Evolutionary conservation across 2,888 invertebrate genomes (phyloP).

Genomic region (Dysmachus trigonus): DNA sequence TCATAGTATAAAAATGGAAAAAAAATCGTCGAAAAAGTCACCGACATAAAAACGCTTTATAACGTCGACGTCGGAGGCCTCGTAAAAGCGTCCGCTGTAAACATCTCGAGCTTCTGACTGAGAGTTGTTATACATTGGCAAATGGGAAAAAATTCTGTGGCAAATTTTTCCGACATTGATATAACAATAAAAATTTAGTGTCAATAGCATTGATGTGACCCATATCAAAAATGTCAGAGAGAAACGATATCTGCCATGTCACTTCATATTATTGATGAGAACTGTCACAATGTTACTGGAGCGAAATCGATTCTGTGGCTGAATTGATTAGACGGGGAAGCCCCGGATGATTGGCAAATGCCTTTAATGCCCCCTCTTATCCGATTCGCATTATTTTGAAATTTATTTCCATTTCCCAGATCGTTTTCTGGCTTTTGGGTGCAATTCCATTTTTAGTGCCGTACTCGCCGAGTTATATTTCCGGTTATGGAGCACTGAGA

Average conservation of each 20-base stretch:
- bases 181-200: slow-evolving; percentile 44
- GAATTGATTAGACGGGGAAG: slow-evolving; percentile 34
- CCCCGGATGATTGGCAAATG: slow-evolving; percentile 24
- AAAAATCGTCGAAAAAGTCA: slow-evolving; percentile 26
- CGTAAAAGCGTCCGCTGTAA: slow-evolving; percentile 30
- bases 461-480: background rate
- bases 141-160: slow-evolving; percentile 42
- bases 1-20: slow-evolving; percentile 6
- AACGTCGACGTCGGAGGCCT: slow-evolving; percentile 7
- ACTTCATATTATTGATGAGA: slow-evolving; percentile 43
- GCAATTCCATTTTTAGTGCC: background rate
- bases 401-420: slow-evolving; percentile 20
- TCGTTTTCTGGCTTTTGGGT: slow-evolving; percentile 6
- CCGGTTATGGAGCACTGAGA: background rate
- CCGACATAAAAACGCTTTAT: slow-evolving; percentile 36
- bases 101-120: background rate
- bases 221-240: slow-evolving; percentile 39
- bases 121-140: slow-evolving; percentile 32
- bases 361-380: slow-evolving; percentile 21
- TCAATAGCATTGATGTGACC: slow-evolving; percentile 45
- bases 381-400: background rate
- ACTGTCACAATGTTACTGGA: slow-evolving; percentile 37
- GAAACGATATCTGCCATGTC: slow-evolving; percentile 42
- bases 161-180: slow-evolving; percentile 43
- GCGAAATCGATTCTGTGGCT: slow-evolving; percentile 26